These are phyloP conservation scores for Gymnoscopelus braueri DNA, from an alignment of 2,797 vertebrate genomes.

Conservation along the genomic window DNA sequence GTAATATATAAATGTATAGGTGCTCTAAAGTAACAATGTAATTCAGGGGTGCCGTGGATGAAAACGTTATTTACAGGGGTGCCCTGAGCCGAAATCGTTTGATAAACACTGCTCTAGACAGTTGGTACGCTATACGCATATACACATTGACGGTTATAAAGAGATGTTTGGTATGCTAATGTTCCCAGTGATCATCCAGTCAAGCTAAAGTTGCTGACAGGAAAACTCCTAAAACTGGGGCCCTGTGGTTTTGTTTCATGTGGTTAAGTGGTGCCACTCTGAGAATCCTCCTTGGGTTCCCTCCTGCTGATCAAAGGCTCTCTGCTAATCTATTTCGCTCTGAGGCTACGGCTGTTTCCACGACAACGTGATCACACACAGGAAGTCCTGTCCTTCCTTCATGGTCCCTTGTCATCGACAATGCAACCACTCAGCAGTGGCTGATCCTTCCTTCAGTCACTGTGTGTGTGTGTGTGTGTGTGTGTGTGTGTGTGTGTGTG, in stretches of 20 bases:
- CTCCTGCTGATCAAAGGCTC: constrained; percentile 71
- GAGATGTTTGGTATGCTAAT: constrained; percentile 26
- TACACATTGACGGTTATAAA: constrained; percentile 21
- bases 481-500: constrained; percentile 6
- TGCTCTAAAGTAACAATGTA: too few species aligned
- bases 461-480: constrained; percentile 27
- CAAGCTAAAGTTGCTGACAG: constrained; percentile 53
- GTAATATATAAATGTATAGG: too few species aligned
- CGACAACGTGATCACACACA: constrained; percentile 73
- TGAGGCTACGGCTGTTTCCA: constrained; percentile 60
- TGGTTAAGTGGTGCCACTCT: constrained; percentile 62
- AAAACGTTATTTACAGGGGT: too few species aligned
- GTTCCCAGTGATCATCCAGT: constrained; percentile 41
- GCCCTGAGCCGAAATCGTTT: too few species aligned
- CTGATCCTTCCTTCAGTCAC: constrained; percentile 53
- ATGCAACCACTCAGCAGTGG: constrained; percentile 66
- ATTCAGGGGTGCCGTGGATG: too few species aligned
- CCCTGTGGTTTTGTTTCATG: constrained; percentile 70
- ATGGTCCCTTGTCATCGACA: constrained; percentile 71
- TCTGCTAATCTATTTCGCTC: constrained; percentile 65
- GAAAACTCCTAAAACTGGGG: constrained; percentile 53
- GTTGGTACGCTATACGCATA: too few species aligned
- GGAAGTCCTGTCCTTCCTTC: constrained; percentile 71
- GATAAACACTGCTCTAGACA: too few species aligned
- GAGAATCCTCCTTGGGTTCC: constrained; percentile 70